These are phyloP conservation scores for Xestia c-nigrum DNA, from an alignment of 2,888 invertebrate genomes.

Conservation along the genomic window DNA sequence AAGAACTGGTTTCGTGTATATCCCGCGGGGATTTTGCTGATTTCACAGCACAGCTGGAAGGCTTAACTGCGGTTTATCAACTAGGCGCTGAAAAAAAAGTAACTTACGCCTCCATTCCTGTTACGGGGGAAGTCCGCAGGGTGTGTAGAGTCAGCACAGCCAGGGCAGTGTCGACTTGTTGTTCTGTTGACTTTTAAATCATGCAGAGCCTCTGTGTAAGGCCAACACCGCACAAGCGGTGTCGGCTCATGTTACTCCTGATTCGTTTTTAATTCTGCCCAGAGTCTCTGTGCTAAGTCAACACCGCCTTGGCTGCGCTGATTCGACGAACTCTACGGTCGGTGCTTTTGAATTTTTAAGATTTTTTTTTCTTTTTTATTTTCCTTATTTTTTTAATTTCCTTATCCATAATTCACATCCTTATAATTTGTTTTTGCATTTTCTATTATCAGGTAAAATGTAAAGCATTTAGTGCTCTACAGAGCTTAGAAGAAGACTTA, in stretches of 20 bases:
- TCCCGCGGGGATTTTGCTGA: constrained; percentile 97
- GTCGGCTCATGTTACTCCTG: background rate
- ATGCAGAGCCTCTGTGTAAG: constrained; percentile 47
- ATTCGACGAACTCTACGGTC: constrained; percentile 34
- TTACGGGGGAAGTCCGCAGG: constrained; percentile 63
- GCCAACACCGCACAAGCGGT: constrained; percentile 14
- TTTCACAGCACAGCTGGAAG: constrained; percentile 97
- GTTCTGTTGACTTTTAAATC: background rate
- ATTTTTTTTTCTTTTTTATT: background rate
- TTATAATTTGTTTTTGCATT: constrained; percentile 28
- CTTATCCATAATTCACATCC: background rate
- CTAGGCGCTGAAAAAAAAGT: constrained; percentile 97
- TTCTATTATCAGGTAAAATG: constrained; percentile 92
- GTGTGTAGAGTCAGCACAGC: constrained; percentile 60
- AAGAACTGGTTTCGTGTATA: constrained; percentile 96
- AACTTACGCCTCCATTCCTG: constrained; percentile 62
- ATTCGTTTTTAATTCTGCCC: constrained; percentile 7
- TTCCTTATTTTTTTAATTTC: background rate
- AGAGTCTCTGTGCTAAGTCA: constrained; percentile 52
- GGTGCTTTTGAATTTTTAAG: constrained; percentile 46
- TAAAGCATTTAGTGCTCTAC: constrained; percentile 97
- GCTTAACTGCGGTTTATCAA: constrained; percentile 97
- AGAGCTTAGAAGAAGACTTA: constrained; percentile 97
- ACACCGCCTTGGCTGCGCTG: constrained; percentile 63
- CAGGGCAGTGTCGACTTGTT: constrained; percentile 52